Percentiles rank a stretch among this genome's conserved stretches.
Evolutionary conservation across 2,113 vertebrate genomes (phyloP).

Genomic region (Tympanuchus pallidicinctus): DNA sequence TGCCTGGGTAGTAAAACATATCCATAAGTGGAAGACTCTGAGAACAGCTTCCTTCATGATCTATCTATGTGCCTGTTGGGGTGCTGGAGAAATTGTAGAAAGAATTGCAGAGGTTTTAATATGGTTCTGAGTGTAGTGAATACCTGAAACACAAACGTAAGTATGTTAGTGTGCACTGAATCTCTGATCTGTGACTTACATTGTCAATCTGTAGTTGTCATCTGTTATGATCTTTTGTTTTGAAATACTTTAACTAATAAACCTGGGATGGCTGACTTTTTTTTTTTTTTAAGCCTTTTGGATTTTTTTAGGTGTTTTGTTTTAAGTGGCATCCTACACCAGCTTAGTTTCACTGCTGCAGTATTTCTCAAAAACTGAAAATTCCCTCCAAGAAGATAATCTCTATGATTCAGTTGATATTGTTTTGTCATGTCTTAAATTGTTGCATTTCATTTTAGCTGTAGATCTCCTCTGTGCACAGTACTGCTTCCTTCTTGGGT

Average conservation of each 20-base stretch:
- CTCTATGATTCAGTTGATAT: background rate
- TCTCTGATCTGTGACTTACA: background rate
- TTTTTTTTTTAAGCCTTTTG: constrained; percentile 8
- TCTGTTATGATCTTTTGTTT: background rate
- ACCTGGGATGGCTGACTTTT: background rate
- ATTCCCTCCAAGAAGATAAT: constrained; percentile 7
- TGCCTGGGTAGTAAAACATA: background rate
- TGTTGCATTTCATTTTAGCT: background rate
- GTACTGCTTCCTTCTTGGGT: background rate
- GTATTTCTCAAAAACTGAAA: background rate
- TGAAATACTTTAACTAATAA: background rate
- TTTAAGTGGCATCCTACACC: constrained; percentile 6
- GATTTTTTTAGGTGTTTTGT: background rate
- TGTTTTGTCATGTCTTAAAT: background rate
- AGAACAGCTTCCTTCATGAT: background rate
- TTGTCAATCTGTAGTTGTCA: background rate
- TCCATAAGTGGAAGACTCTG: background rate
- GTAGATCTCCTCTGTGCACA: background rate
- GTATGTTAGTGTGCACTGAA: background rate
- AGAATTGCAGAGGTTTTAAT: background rate
- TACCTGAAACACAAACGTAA: background rate
- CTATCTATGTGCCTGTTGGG: background rate
- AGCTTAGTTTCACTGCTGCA: background rate
- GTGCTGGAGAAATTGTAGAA: background rate
- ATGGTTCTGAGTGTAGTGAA: background rate